phyloP scores from a whole-genome alignment of 1,140 invertebrate genomes.

The Bathynomus jamesi region DNA sequence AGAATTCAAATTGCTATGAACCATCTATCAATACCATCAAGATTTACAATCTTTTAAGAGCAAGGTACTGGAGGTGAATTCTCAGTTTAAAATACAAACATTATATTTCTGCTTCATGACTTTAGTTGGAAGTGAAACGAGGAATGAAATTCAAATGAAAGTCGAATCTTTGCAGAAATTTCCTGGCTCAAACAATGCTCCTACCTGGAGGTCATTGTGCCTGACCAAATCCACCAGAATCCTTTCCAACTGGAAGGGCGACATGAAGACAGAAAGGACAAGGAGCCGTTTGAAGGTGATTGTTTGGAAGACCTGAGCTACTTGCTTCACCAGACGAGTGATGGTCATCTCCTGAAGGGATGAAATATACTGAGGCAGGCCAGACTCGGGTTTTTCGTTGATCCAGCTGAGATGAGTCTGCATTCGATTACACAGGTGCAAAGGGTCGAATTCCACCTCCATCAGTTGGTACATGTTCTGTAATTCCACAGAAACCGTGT shows the following conservation, averaged over 20 bases:
- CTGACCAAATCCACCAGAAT: conserved; percentile 86
- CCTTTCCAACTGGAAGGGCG: conserved; percentile 75
- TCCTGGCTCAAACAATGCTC: no score
- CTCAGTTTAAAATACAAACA: no score
- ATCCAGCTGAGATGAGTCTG: conserved; percentile 58
- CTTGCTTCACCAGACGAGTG: conserved; percentile 77
- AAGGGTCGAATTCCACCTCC: conserved; percentile 90
- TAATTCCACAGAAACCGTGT: conserved; percentile 72
- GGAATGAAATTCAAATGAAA: no score
- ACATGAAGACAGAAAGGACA: conserved; percentile 75
- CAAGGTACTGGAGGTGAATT: no score
- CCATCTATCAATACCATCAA: no score
- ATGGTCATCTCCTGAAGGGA: conserved; percentile 86
- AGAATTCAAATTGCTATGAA: not conserved
- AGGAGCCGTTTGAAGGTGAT: conserved; percentile 78
- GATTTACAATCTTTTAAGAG: no score
- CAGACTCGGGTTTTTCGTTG: conserved; percentile 36
- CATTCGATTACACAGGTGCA: conserved; percentile 73
- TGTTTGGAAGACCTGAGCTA: conserved; percentile 90
- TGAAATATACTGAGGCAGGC: conserved; percentile 69
- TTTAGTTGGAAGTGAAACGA: no score
- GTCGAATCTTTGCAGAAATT: no score
- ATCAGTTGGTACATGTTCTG: conserved; percentile 87
- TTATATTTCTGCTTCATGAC: no score
- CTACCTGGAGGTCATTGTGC: conserved; percentile 90